These are phyloP conservation scores for Chrysolina americana DNA, from an alignment of 2,888 invertebrate species.

Conservation along the genomic window DNA sequence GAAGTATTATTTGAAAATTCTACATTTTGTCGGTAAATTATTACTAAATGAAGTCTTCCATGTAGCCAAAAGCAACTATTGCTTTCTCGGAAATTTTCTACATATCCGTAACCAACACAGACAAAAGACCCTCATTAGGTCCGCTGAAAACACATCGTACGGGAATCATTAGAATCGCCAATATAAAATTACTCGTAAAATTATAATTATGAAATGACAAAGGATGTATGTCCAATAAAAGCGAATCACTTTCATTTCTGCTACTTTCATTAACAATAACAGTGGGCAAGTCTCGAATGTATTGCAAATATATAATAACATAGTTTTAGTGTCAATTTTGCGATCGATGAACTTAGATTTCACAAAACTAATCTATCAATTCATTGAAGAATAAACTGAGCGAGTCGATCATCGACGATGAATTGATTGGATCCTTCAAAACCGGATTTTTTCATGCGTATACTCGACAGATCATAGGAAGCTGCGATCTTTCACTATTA, in stretches of 20 bases:
- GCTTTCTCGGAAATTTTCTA: no score
- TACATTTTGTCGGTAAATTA: no score
- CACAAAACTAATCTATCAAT: neutral
- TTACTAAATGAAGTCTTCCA: no score
- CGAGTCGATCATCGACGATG: no score
- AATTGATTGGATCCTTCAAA: neutral
- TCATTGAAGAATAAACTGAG: neutral
- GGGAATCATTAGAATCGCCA: neutral
- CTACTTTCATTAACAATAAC: slow-evolving; percentile 3
- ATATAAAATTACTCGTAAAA: neutral
- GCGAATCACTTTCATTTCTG: neutral
- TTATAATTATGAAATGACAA: neutral
- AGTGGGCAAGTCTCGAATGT: neutral
- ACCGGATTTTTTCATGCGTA: no score
- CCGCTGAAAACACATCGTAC: neutral
- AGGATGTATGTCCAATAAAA: neutral
- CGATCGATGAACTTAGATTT: slow-evolving; percentile 8
- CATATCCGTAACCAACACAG: no score
- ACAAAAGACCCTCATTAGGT: neutral
- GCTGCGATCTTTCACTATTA: no score
- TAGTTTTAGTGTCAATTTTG: neutral
- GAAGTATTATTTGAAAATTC: no score
- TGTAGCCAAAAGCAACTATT: no score
- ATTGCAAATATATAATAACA: neutral
- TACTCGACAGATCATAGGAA: no score